Conservation (phyloP, 2,797 vertebrate species). For the Acanthiza pusilla region DNA sequence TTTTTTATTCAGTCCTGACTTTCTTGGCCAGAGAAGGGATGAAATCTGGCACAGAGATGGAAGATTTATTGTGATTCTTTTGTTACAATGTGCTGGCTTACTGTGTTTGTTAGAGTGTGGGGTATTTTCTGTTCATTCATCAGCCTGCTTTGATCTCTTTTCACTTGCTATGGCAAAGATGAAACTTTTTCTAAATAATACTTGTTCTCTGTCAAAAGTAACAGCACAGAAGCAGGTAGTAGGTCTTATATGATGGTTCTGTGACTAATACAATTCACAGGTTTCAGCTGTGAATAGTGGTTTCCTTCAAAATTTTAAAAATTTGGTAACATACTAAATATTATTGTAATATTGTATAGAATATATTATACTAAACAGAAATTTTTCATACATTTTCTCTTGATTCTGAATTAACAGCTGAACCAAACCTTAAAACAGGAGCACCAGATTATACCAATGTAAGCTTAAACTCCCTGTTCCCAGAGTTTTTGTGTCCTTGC, state of each 20-base stretch:
- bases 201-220: background rate
- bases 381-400: background rate
- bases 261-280: background rate
- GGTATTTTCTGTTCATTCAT: background rate
- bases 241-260: background rate
- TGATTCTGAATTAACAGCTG: background rate
- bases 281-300: background rate
- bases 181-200: background rate
- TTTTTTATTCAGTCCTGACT: background rate
- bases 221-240: background rate
- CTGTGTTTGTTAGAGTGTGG: background rate
- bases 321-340: background rate
- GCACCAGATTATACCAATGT: background rate
- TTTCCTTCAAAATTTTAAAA: background rate
- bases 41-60: conserved; percentile 14
- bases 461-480: background rate
- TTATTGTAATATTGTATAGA: background rate
- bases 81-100: background rate
- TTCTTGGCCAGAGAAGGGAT: background rate
- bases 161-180: background rate
- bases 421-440: background rate
- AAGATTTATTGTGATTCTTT: conserved; percentile 13
- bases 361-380: background rate
- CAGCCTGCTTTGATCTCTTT: background rate
- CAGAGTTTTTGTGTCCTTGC: background rate